Evolutionary conservation across 1,140 invertebrate species (phyloP), one percentile per base, ranked within the genome.

Genomic region (Nymphalis io): DNA sequence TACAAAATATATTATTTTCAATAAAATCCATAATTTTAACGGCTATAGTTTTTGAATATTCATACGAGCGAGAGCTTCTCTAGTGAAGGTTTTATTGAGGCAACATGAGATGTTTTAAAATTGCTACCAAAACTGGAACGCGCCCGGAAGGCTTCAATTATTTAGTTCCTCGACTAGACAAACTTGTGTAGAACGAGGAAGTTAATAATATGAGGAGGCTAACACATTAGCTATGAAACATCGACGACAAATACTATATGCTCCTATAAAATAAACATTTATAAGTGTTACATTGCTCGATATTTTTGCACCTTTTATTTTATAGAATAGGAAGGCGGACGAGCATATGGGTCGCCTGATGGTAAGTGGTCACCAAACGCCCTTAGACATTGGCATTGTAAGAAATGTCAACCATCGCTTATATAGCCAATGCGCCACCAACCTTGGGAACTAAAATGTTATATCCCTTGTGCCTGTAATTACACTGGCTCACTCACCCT

Each of bases 91-190:
- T 53, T 68, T 60, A 60, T 60, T 21, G 58, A 16, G 38, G 44
- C 55, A 53, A 65, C 40, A 59, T 65, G 57, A 57, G 53, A 70
- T 18, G 70, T 68, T 74, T 71, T 71, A 71, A 74, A 74, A 74
- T 74, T 71, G 55, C 68, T 66, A 63, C 40, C 48, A 68, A 71
- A 74, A 71, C 60, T 71, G 64, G 60, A 60, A 60, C 68, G 60
- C 42, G 60, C 60, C 64, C 46, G 60, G 73, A 51, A 64, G 64
- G 63, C 73, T 63, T 74, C 68, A 74, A 74, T 74, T 71, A 74
- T 74, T 74, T 68, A 74, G 64, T 65, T 74, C 66, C 66, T 55
- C 20, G 10, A 13, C 51, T 55, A 55, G 51, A 55, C 51, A 27
- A 55, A 10, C 48, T 53, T 20, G 48, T 55, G 51, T 27, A 55